phyloP scores from a whole-genome alignment of 2,113 vertebrate genomes.

The Eupsittula cactorum region DNA sequence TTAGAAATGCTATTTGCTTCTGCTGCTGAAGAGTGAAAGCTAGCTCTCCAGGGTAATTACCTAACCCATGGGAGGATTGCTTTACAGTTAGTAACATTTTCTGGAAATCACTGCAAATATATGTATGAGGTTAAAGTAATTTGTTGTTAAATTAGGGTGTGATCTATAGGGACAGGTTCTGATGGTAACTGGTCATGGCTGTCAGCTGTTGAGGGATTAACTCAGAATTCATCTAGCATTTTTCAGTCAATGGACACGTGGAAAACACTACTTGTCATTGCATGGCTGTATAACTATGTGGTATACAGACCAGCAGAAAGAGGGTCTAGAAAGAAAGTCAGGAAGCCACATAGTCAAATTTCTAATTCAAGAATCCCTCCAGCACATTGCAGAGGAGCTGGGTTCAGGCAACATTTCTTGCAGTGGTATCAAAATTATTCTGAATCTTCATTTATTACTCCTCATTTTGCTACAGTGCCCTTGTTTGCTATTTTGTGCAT shows the following conservation, averaged over 20 bases:
- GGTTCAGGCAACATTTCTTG: not conserved
- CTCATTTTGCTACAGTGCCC: not conserved
- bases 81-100: not conserved
- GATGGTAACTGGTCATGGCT: constrained; percentile 8
- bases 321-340: not conserved
- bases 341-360: not conserved
- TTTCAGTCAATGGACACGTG: not conserved
- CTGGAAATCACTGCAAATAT: not conserved
- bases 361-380: not conserved
- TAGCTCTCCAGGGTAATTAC: constrained; percentile 59
- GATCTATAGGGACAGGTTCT: constrained; percentile 33
- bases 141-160: constrained; percentile 34
- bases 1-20: constrained; percentile 59
- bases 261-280: not conserved
- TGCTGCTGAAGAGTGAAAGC: constrained; percentile 21
- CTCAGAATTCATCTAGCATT: constrained; percentile 12
- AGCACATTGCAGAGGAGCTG: fast-evolving
- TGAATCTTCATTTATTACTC: not conserved
- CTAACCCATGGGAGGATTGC: not conserved
- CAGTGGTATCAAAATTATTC: not conserved
- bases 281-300: not conserved
- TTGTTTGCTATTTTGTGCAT: not conserved
- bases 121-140: constrained; percentile 6
- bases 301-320: not conserved
- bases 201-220: not conserved